Percentiles rank a stretch among this genome's conserved stretches.
Evolutionary conservation across 2,888 invertebrate genomes (phyloP).

Genomic region (Chrysolina oricalcia): DNA sequence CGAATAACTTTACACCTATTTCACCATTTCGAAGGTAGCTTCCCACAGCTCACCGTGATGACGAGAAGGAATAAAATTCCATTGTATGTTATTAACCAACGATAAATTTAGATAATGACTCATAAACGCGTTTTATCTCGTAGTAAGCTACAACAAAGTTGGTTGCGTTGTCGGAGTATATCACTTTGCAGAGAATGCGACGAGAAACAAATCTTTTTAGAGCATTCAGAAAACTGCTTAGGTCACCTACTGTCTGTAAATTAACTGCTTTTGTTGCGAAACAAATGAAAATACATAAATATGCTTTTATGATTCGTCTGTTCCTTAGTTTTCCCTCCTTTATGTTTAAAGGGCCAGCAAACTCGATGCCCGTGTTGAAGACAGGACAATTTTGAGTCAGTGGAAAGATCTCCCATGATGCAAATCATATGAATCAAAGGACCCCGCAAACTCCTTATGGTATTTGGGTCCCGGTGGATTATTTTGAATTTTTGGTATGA

Average conservation of each 20-base stretch:
- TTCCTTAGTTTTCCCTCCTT: slow-evolving; percentile 48
- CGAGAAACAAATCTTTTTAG: slow-evolving; percentile 56
- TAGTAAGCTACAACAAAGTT: slow-evolving; percentile 56
- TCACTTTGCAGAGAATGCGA: slow-evolving; percentile 48
- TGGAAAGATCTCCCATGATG: slow-evolving; percentile 46
- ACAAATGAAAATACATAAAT: slow-evolving; percentile 54
- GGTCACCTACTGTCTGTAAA: slow-evolving; percentile 47
- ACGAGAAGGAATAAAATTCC: slow-evolving; percentile 32
- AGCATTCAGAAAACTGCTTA: slow-evolving; percentile 50
- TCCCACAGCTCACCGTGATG: slow-evolving; percentile 37
- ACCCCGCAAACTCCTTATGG: too few relatives aligned
- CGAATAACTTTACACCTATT: too few relatives aligned
- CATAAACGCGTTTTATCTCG: slow-evolving; percentile 33
- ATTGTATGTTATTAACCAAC: slow-evolving; percentile 27
- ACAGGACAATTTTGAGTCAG: slow-evolving; percentile 45
- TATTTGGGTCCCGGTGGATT: too few relatives aligned
- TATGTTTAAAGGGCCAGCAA: slow-evolving; percentile 49
- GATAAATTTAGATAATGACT: not conserved
- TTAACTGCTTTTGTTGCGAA: slow-evolving; percentile 52
- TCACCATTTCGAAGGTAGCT: slow-evolving; percentile 20
- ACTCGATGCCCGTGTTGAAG: slow-evolving; percentile 48
- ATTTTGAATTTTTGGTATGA: too few relatives aligned
- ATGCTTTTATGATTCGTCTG: slow-evolving; percentile 44
- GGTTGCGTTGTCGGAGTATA: slow-evolving; percentile 59
- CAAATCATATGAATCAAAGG: too few relatives aligned